A percentile compares a stretch with the other conserved stretches of the same genome.
phyloP scores from a whole-genome alignment of 2,113 vertebrate species.

The Rhombomys opimus region DNA sequence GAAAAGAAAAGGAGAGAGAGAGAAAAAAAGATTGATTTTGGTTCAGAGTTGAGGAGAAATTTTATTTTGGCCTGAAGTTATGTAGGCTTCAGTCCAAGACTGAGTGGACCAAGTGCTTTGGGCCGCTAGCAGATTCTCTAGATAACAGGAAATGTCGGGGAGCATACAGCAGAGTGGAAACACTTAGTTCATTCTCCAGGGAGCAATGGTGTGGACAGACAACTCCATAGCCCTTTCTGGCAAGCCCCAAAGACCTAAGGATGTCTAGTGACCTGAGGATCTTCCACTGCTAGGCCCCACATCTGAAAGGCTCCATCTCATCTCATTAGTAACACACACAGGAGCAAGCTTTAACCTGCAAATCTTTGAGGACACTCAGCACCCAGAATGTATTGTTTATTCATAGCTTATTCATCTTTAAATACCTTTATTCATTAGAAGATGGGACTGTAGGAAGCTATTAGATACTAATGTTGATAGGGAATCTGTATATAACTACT shows the following conservation, averaged over 20 bases:
- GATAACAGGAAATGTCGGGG: not conserved
- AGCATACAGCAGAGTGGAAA: not conserved
- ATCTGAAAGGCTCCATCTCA: not conserved
- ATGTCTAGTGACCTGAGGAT: not conserved
- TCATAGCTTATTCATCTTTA: not conserved
- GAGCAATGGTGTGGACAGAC: not conserved
- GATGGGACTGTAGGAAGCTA: not conserved
- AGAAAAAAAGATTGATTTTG: not conserved
- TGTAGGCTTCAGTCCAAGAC: not conserved
- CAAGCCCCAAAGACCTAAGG: not conserved
- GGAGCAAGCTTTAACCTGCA: not conserved
- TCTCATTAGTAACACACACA: not conserved
- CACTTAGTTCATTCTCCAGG: not conserved
- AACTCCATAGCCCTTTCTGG: not conserved
- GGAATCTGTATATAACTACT: not conserved
- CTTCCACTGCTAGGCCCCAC: not conserved
- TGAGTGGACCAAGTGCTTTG: not conserved
- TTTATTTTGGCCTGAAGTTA: not conserved
- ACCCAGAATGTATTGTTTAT: not conserved
- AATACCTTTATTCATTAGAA: not conserved
- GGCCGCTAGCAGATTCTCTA: not conserved
- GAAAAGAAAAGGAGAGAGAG: not conserved
- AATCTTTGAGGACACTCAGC: not conserved
- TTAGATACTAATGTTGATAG: slow-evolving; percentile 2
- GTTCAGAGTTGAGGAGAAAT: not conserved